Evolutionary conservation across 2,888 invertebrate genomes (phyloP), one percentile per base, ranked within the genome.

Genomic region (Dioctria linearis): DNA sequence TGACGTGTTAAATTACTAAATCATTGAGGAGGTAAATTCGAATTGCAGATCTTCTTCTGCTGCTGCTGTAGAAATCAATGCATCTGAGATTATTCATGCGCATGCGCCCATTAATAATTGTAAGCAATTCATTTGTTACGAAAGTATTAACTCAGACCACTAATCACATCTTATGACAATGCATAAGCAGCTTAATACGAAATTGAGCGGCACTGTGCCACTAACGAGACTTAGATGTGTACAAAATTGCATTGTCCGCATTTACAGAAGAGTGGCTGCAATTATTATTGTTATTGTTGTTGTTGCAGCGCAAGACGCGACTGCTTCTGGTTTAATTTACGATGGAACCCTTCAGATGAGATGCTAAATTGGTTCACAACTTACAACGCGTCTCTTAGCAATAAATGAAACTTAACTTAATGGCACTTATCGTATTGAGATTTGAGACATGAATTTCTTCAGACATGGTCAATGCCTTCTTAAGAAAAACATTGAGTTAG

Each of bases 1-100:
- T 51, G 51, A 51, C 51, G 51, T 51, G 51, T 51, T 51, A 11
- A 51, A 51, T 51, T 51, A 51, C 51, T 9, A 51, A 51, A 51
- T 51, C 51, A 51, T 51, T 51, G 11, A 11, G 51, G 6, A 11
- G 51, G 51, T 11, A 11, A 6, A 51, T 51, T 51, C 8, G 51
- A 51, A 11, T 51, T 11, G 51, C 51, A 9, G 51, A 51, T 51
- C 51, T 11, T 11, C 51, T 9, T 6, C 51, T 9, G 6, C 2
- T 9, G 6, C 2, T 9, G 51, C 51, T 11, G 6, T 11, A 51
- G 51, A 51, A 9, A 51, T 25, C 51, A 51, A 11, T 51, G 51
- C 51, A 51, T 51, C 51, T 51, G 6, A 11, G 8, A 51, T 11
- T 51, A 25, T 25, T 25, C 25, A 25, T 25, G 25, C 25, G 25